A percentile compares a stretch with the other conserved stretches of the same genome.
These are phyloP conservation scores for Botrylloides violaceus DNA, from an alignment of 23 tunicate genomes.

Conservation along the genomic window DNA sequence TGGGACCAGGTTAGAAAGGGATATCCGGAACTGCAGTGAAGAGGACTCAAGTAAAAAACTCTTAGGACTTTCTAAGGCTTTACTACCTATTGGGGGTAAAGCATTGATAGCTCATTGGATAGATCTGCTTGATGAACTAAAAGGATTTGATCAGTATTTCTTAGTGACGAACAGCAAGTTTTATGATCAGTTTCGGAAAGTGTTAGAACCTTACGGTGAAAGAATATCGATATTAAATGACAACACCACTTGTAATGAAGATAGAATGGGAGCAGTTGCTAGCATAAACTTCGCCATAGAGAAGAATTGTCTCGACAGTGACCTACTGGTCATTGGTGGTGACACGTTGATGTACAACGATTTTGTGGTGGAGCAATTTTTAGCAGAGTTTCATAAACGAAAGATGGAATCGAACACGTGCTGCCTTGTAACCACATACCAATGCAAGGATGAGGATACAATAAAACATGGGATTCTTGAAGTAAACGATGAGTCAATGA, in stretches of 20 bases:
- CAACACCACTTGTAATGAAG: conserved; percentile 35
- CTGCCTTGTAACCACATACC: conserved; percentile 45
- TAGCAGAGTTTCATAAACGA: conserved; percentile 14
- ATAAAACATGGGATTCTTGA: conserved; percentile 73
- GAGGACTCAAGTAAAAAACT: conserved; percentile 25
- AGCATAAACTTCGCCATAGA: conserved; percentile 36
- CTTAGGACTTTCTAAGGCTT: conserved; percentile 52
- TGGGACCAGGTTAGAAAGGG: conserved; percentile 81
- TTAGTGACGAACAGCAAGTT: conserved; percentile 45
- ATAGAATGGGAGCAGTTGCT: conserved; percentile 70
- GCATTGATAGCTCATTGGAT: conserved; percentile 73
- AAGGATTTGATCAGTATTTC: conserved; percentile 34
- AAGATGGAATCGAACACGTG: not conserved
- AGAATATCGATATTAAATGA: conserved; percentile 53
- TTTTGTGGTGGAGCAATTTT: conserved; percentile 21
- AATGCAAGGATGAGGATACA: conserved; percentile 41
- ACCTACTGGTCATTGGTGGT: conserved; percentile 57
- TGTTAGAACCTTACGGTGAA: conserved; percentile 25
- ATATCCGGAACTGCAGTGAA: conserved; percentile 28
- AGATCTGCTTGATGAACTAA: conserved; percentile 23
- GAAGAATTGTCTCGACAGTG: conserved; percentile 17
- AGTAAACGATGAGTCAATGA: conserved; percentile 9
- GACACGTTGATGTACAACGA: conserved; percentile 67
- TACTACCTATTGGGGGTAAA: conserved; percentile 58
- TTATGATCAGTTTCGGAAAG: conserved; percentile 30